Percentiles rank a stretch among this genome's conserved stretches.
phyloP scores from a whole-genome alignment of 2,888 invertebrate species.

The Thelaira solivaga region DNA sequence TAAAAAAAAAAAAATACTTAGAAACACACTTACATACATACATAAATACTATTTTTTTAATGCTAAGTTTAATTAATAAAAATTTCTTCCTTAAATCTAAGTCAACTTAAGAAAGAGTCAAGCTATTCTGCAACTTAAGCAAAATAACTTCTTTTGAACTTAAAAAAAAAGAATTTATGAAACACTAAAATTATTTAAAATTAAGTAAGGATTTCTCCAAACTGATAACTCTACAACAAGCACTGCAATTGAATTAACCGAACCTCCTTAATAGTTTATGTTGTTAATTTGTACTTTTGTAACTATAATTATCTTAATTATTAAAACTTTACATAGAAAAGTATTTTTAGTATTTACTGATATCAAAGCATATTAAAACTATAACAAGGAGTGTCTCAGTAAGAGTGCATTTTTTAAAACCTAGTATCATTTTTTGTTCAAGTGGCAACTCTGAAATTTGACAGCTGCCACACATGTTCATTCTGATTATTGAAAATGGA shows the following conservation, averaged over 20 bases:
- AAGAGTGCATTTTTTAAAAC: too few relatives aligned
- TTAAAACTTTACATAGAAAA: not conserved
- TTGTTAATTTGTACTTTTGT: conserved; percentile 26
- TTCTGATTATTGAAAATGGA: too few relatives aligned
- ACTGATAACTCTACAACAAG: not conserved
- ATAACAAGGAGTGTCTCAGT: too few relatives aligned
- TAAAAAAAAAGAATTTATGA: not conserved
- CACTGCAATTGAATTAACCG: conserved; percentile 39
- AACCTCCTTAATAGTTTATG: too few relatives aligned
- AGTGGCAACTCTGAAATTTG: too few relatives aligned
- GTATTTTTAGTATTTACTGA: too few relatives aligned
- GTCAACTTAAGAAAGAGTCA: not conserved
- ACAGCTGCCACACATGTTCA: too few relatives aligned
- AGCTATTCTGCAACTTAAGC: not conserved
- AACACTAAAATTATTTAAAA: not conserved
- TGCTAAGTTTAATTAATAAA: conserved; percentile 49
- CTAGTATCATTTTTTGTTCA: too few relatives aligned
- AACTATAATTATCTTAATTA: conserved; percentile 31
- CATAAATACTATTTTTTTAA: conserved; percentile 31
- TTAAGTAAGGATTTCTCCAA: not conserved
- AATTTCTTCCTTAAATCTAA: conserved; percentile 58
- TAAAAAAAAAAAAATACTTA: too few relatives aligned
- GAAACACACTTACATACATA: too few relatives aligned
- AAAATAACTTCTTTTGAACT: conserved; percentile 6
- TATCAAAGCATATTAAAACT: too few relatives aligned